phyloP scores from a whole-genome alignment of 1,140 invertebrate genomes.

The Diorhabda elongata region DNA sequence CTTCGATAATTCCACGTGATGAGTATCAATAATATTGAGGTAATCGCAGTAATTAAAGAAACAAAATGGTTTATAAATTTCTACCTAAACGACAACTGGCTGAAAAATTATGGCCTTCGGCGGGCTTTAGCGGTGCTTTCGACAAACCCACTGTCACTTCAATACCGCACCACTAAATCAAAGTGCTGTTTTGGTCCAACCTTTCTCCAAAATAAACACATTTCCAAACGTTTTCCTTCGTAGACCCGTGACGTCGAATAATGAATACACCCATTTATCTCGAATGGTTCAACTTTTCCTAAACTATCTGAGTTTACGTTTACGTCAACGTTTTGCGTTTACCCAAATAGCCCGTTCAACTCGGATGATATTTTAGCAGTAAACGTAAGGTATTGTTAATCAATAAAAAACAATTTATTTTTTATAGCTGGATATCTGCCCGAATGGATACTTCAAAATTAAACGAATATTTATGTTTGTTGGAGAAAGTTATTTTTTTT shows the following conservation, averaged over 20 bases:
- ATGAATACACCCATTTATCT: conserved; percentile 19
- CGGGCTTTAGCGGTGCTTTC: conserved; percentile 29
- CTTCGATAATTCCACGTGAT: neutral
- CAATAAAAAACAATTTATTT: neutral
- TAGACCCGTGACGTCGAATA: conserved; percentile 14
- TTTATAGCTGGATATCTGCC: neutral
- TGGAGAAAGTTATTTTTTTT: too few species aligned
- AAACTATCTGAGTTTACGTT: conserved; percentile 14
- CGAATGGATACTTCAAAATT: too few species aligned
- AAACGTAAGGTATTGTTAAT: neutral
- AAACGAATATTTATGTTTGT: too few species aligned
- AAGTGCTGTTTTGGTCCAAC: conserved; percentile 33
- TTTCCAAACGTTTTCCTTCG: conserved; percentile 18
- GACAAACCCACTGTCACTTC: conserved; percentile 43
- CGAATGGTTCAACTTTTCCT: conserved; percentile 11
- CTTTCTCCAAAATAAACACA: conserved; percentile 36
- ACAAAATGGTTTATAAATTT: conserved; percentile 19
- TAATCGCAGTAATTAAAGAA: conserved; percentile 17
- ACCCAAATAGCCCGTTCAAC: conserved; percentile 2
- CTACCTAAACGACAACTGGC: conserved; percentile 13
- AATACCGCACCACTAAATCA: conserved; percentile 43
- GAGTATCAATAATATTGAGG: neutral
- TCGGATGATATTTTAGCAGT: conserved; percentile 5
- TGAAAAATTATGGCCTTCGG: conserved; percentile 39
- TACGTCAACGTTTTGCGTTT: neutral